Evolutionary conservation across 2,888 invertebrate species (phyloP).

Genomic region (Rotaria socialis): DNA sequence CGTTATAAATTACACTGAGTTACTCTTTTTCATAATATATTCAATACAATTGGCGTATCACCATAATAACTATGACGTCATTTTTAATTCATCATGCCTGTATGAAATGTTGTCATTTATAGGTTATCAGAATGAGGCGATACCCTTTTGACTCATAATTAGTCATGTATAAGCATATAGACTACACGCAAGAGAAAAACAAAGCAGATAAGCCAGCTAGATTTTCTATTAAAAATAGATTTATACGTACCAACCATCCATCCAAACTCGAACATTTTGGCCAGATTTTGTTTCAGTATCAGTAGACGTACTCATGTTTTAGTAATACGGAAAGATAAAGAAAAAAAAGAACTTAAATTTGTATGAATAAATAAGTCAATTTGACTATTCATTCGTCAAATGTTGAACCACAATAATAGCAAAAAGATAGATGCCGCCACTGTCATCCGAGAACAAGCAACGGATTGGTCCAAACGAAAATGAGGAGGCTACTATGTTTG

Average conservation of each 20-base stretch:
- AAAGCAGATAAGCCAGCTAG: too few relatives aligned
- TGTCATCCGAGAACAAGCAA: background rate
- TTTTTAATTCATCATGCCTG: too few relatives aligned
- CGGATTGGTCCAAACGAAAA: background rate
- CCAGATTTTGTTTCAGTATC: background rate
- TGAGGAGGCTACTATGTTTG: background rate
- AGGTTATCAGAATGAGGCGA: too few relatives aligned
- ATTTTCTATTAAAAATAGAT: background rate
- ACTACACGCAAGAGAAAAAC: too few relatives aligned
- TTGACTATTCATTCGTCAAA: background rate
- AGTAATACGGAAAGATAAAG: background rate
- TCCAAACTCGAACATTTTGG: constrained; percentile 70
- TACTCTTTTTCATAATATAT: too few relatives aligned
- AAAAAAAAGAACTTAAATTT: background rate
- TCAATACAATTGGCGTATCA: too few relatives aligned
- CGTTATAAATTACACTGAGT: too few relatives aligned
- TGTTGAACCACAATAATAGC: background rate
- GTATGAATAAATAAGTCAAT: background rate
- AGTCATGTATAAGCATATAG: too few relatives aligned
- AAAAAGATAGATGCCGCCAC: background rate
- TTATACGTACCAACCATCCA: constrained; percentile 75
- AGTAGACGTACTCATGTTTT: background rate
- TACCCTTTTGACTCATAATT: too few relatives aligned
- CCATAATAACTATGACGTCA: too few relatives aligned
- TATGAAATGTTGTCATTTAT: too few relatives aligned